Conservation (phyloP, 2,113 vertebrate genomes). For the Pogonocichla stellata region DNA sequence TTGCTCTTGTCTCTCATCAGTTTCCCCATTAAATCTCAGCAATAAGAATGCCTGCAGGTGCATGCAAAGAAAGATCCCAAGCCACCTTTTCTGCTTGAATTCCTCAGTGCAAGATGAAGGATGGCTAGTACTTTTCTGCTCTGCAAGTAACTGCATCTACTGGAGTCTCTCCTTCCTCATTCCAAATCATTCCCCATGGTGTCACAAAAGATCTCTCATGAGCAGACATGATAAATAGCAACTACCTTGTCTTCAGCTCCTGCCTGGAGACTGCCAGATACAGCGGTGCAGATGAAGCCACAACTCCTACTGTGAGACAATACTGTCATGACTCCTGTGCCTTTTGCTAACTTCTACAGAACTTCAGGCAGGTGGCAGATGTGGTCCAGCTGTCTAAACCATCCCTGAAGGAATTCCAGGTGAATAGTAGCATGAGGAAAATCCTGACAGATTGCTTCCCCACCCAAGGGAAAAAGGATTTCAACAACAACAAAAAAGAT, state of each 20-base stretch:
- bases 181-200: background rate
- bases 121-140: background rate
- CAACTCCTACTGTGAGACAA: background rate
- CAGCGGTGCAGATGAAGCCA: background rate
- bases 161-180: background rate
- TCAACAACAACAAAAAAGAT: background rate
- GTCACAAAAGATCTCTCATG: background rate
- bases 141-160: background rate
- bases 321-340: accelerated
- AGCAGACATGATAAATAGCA: background rate
- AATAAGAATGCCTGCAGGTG: background rate
- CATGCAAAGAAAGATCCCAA: background rate
- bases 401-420: background rate
- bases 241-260: background rate
- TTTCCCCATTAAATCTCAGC: background rate
- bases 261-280: background rate
- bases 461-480: conserved; percentile 6
- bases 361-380: background rate
- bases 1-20: background rate
- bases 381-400: background rate
- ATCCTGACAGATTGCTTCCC: conserved; percentile 15
- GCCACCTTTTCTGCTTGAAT: background rate
- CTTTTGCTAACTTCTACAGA: background rate
- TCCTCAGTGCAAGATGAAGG: background rate
- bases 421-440: background rate